phyloP scores from a whole-genome alignment of 2,113 vertebrate genomes.

The Tetraodon nigroviridis region DNA sequence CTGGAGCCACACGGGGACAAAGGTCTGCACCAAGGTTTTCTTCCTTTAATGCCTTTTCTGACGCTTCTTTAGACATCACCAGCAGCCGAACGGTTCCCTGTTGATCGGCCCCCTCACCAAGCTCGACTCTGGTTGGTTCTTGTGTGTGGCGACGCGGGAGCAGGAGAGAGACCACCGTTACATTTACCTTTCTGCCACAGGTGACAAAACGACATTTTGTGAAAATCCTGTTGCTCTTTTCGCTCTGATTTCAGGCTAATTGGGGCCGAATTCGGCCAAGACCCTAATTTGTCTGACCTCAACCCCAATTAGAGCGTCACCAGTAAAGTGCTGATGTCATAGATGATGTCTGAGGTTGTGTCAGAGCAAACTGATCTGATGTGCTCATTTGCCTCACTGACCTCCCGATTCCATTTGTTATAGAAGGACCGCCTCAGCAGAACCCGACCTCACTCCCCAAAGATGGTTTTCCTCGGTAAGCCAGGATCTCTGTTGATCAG shows the following conservation, averaged over 20 bases:
- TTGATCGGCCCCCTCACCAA: slow-evolving; percentile 74
- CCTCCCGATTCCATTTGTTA: not conserved
- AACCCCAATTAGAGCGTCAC: slow-evolving; percentile 27
- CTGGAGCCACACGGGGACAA: too few relatives aligned
- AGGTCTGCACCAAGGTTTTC: too few relatives aligned
- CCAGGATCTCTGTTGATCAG: not conserved
- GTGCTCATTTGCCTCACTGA: slow-evolving; percentile 4
- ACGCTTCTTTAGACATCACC: slow-evolving; percentile 72
- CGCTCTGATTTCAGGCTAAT: slow-evolving; percentile 6
- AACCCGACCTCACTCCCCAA: slow-evolving; percentile 30
- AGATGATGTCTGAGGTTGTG: slow-evolving; percentile 22
- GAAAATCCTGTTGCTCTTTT: too few relatives aligned
- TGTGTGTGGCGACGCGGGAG: slow-evolving; percentile 74
- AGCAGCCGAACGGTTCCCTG: slow-evolving; percentile 83
- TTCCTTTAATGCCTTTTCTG: not conserved
- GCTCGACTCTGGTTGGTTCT: slow-evolving; percentile 80
- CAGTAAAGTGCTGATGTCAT: slow-evolving; percentile 17
- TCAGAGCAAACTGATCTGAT: slow-evolving; percentile 15
- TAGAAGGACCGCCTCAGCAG: slow-evolving; percentile 35
- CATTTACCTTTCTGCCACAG: slow-evolving; percentile 81
- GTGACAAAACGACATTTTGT: slow-evolving; percentile 50
- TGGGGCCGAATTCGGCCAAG: slow-evolving; percentile 28
- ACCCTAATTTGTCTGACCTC: slow-evolving; percentile 9
- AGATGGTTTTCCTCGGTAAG: slow-evolving; percentile 50
- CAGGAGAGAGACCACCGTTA: slow-evolving; percentile 71